These are phyloP conservation scores for Keiferia lycopersicella DNA, from an alignment of 2,888 invertebrate genomes.

Conservation along the genomic window DNA sequence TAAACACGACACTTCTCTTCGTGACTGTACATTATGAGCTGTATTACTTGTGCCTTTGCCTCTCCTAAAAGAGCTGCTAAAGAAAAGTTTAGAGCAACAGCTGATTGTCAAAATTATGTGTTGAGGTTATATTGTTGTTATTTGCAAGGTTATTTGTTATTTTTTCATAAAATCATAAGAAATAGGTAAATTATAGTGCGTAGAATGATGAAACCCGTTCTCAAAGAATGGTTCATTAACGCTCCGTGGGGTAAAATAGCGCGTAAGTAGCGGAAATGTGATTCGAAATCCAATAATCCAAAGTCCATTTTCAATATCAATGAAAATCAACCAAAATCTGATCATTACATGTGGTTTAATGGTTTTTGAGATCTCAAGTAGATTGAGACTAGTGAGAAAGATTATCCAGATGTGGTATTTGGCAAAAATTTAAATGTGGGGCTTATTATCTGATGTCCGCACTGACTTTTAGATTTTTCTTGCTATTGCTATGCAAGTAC, in stretches of 20 bases:
- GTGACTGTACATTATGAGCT: neutral
- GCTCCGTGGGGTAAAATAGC: conserved; percentile 82
- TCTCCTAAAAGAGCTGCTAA: neutral
- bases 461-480: too few relatives aligned
- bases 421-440: too few relatives aligned
- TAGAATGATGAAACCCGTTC: conserved; percentile 34
- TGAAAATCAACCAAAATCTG: neutral
- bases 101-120: conserved; percentile 1
- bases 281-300: neutral
- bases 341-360: too few relatives aligned
- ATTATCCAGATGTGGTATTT: too few relatives aligned
- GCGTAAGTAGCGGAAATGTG: conserved; percentile 55
- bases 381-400: too few relatives aligned
- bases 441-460: too few relatives aligned
- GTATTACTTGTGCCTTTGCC: neutral
- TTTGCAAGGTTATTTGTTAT: neutral
- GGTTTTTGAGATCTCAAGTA: too few relatives aligned
- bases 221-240: conserved; percentile 62
- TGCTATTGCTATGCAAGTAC: too few relatives aligned
- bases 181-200: neutral
- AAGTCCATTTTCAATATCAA: conserved; percentile 1
- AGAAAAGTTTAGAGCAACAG: neutral
- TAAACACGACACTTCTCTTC: too few relatives aligned
- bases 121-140: neutral
- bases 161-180: neutral